Evolutionary conservation across 92 coral and sea anemone species (phyloP).

Genomic region (Palythoa caribaeorum): DNA sequence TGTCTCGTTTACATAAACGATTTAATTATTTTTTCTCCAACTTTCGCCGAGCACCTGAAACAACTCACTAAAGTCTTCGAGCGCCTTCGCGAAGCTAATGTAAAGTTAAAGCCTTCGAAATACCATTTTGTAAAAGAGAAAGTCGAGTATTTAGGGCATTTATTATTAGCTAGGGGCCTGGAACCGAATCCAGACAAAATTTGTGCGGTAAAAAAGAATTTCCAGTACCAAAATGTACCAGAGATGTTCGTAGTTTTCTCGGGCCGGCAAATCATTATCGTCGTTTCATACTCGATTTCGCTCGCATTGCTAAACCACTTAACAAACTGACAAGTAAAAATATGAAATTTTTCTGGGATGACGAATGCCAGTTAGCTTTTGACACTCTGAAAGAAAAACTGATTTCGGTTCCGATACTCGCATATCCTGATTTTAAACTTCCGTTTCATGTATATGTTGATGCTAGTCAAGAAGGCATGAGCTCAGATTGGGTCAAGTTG

Average conservation of each 20-base stretch:
- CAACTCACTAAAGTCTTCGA: slow-evolving; percentile 45
- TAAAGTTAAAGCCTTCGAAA: slow-evolving; percentile 61
- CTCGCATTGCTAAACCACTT: slow-evolving; percentile 32
- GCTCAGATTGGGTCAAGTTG: slow-evolving; percentile 38
- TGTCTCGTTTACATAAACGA: slow-evolving; percentile 60
- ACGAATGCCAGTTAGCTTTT: slow-evolving; percentile 44
- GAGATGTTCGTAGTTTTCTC: slow-evolving; percentile 30
- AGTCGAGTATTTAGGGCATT: slow-evolving; percentile 24
- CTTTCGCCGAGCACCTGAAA: slow-evolving; percentile 52
- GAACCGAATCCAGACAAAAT: slow-evolving; percentile 46
- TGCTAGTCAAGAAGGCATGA: slow-evolving; percentile 42
- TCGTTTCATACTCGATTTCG: slow-evolving; percentile 38
- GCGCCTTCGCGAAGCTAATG: slow-evolving; percentile 58
- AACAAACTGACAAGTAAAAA: slow-evolving; percentile 44
- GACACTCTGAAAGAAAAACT: slow-evolving; percentile 41
- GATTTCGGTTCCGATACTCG: slow-evolving; percentile 39
- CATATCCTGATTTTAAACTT: slow-evolving; percentile 44
- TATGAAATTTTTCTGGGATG: slow-evolving; percentile 40
- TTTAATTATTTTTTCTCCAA: slow-evolving; percentile 46
- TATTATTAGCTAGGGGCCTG: slow-evolving; percentile 21
- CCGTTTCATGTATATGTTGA: slow-evolving; percentile 44
- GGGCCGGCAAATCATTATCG: slow-evolving; percentile 44
- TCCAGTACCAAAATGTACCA: slow-evolving; percentile 37
- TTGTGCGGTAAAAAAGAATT: slow-evolving; percentile 35
- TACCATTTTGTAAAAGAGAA: slow-evolving; percentile 52